Evolutionary conservation across 2,113 vertebrate species (phyloP), one percentile per base, ranked within the genome.

Genomic region (Agapornis roseicollis): DNA sequence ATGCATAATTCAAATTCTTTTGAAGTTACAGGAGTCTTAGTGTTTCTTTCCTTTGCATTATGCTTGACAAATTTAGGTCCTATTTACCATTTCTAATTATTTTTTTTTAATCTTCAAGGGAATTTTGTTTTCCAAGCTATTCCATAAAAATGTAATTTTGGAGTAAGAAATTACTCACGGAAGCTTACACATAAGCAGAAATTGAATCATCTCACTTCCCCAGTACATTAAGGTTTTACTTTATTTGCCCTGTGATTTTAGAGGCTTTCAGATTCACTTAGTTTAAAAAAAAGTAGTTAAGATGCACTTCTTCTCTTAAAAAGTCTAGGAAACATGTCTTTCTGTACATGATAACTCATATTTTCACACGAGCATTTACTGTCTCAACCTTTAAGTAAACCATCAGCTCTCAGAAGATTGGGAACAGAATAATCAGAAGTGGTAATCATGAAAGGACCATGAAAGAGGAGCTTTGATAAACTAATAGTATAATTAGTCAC

Each of bases 1-100:
- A 95, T 95, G 86, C 42, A 91, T 90, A 83, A 96, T 95, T 96
- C 84, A 93, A 92, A 94, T 95, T 96, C 85, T 96, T 97, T 94
- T 94, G 81, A 95, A 96, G 80, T 53, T 70, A 17, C 29, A 53
- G 73, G 87, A 88, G 35, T 72, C 85, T 81, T 95, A 68, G 88
- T 78, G 35, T 80, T 96, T 94, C 77, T 50, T 92, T 85, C 56
- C 78, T 85, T 77, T 90, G 69, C 47, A 47, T 92, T 50, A 69
- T 17, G 53, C 61, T 80, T 74, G 94, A 89, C 87, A 89, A 93
- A 89, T 95, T 90, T 85, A 89, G 49, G 41, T 84, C 60, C 86
- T 87, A 70, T 89, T 96, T 94, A 93, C 90, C 77, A 93, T 89
- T 94, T 96, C 81, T 77, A 80, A 79, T 85, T 91, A 53, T 37